Percentiles rank a stretch among this genome's conserved stretches.
phyloP scores from a whole-genome alignment of 1,140 invertebrate genomes.

The Drosophila novamexicana region DNA sequence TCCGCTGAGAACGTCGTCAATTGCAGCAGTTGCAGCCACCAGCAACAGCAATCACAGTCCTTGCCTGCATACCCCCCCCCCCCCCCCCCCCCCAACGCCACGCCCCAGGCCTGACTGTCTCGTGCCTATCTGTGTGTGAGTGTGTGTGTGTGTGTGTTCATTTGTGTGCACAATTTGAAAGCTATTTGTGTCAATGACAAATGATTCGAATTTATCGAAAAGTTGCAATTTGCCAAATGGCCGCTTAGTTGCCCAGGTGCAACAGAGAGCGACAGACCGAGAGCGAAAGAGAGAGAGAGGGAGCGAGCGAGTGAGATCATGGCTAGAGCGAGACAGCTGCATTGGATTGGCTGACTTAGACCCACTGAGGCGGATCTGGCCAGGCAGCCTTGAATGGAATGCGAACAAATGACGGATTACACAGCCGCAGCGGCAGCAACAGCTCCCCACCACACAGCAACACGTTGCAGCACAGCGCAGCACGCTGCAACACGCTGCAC shows the following conservation, averaged over 20 bases:
- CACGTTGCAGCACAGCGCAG: not conserved
- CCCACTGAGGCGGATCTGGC: conserved; percentile 69
- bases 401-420: conserved; percentile 78
- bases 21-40: conserved; percentile 46
- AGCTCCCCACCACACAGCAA: not conserved
- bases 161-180: conserved; percentile 77
- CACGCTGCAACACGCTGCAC: not conserved
- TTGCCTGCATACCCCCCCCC: not conserved
- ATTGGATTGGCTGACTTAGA: conserved; percentile 22
- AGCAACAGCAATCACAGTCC: conserved; percentile 21
- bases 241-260: conserved; percentile 47
- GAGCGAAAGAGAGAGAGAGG: conserved; percentile 1
- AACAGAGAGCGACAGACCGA: conserved; percentile 19
- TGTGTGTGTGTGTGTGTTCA: conserved; percentile 2
- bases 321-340: conserved; percentile 9
- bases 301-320: conserved; percentile 17
- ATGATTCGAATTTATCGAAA: conserved; percentile 82
- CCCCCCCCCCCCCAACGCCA: not conserved
- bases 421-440: conserved; percentile 25
- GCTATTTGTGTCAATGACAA: conserved; percentile 83
- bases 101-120: conserved; percentile 6
- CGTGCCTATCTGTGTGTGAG: conserved; percentile 33
- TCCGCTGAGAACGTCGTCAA: conserved; percentile 61
- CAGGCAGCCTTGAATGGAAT: conserved; percentile 78
- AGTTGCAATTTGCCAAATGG: conserved; percentile 79